Evolutionary conservation across 2,113 vertebrate species (phyloP).

Genomic region (Mus spicilegus): DNA sequence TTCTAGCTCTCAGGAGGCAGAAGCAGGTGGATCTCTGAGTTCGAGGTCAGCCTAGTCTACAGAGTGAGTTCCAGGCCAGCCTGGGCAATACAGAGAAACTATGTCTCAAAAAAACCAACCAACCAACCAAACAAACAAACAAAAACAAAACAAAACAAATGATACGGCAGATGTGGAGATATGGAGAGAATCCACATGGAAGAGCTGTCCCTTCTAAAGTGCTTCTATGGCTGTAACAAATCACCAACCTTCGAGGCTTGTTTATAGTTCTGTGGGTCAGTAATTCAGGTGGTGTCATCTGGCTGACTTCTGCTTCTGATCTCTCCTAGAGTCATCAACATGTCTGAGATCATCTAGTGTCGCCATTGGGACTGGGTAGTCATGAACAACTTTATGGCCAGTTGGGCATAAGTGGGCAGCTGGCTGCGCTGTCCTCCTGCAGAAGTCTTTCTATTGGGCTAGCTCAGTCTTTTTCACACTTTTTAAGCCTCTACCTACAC

Average conservation of each 20-base stretch:
- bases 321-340: background rate
- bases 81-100: background rate
- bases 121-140: no score
- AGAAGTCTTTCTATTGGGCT: background rate
- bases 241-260: background rate
- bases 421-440: background rate
- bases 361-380: background rate
- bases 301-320: background rate
- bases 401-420: background rate
- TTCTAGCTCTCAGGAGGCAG: background rate
- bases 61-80: background rate
- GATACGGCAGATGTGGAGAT: background rate
- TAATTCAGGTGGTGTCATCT: background rate
- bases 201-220: background rate
- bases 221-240: background rate
- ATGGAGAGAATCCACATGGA: background rate
- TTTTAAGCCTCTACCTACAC: conserved; percentile 26
- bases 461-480: conserved; percentile 21
- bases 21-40: background rate
- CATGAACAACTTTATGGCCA: background rate
- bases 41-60: background rate
- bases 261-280: background rate
- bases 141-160: no score
- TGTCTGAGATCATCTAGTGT: background rate
- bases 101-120: background rate